A percentile compares a stretch with the other conserved stretches of the same genome.
Conservation (phyloP, 2,888 invertebrate species). For the Tyria jacobaeae region DNA sequence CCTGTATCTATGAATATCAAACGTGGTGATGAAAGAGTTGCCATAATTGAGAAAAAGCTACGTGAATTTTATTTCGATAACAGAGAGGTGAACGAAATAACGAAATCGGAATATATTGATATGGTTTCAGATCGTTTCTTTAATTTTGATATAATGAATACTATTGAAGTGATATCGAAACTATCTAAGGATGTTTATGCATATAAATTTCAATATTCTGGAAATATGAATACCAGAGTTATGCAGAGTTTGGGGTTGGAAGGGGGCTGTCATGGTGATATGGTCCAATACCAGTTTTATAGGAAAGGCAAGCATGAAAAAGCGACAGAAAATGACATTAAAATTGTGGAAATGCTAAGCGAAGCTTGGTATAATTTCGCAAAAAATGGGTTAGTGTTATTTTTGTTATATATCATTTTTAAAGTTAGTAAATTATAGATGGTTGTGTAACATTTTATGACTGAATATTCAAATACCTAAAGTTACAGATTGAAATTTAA, state of each 20-base stretch:
- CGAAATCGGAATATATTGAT: conserved; percentile 59
- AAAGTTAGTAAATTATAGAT: background rate
- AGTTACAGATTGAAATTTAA: too few relatives aligned
- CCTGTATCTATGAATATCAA: conserved; percentile 60
- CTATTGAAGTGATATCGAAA: conserved; percentile 59
- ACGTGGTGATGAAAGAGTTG: conserved; percentile 44
- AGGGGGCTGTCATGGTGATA: conserved; percentile 75
- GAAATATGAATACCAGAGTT: conserved; percentile 68
- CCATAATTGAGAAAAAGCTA: conserved; percentile 51
- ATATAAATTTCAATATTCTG: conserved; percentile 67
- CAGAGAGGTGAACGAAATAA: conserved; percentile 44
- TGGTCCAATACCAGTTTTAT: conserved; percentile 75
- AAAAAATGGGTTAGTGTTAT: conserved; percentile 67
- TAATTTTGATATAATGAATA: conserved; percentile 58
- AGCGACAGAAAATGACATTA: conserved; percentile 55
- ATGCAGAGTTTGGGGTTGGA: conserved; percentile 66
- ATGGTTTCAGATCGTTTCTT: conserved; percentile 69
- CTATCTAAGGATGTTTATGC: conserved; percentile 55
- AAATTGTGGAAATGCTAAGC: conserved; percentile 62
- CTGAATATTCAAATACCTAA: too few relatives aligned
- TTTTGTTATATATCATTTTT: background rate
- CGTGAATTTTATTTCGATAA: conserved; percentile 65
- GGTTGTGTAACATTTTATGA: too few relatives aligned
- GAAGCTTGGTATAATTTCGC: conserved; percentile 75
- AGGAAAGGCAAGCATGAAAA: conserved; percentile 63